phyloP scores from a whole-genome alignment of 2,888 invertebrate genomes.

The Xylophagus ater region DNA sequence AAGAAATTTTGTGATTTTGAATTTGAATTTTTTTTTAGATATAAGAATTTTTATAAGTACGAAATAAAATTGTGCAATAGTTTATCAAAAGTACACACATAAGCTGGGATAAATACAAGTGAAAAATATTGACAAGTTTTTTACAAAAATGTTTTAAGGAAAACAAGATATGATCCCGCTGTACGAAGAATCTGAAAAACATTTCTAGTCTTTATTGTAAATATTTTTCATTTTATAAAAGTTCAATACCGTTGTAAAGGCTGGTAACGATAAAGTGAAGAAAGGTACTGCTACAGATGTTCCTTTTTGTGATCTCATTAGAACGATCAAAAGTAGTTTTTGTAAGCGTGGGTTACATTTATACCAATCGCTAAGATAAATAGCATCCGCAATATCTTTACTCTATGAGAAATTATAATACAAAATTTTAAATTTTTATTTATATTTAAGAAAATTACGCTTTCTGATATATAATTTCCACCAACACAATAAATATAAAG shows the following conservation, averaged over 20 bases:
- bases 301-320: constrained; percentile 11
- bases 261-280: constrained; percentile 12
- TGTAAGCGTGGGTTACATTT: constrained; percentile 7
- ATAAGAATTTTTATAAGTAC: not conserved
- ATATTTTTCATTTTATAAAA: constrained; percentile 4
- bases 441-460: constrained; percentile 5
- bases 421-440: constrained; percentile 5
- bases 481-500: constrained; percentile 13
- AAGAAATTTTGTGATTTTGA: not conserved
- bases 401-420: constrained; percentile 9
- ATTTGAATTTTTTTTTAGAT: not conserved
- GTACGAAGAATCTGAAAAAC: constrained; percentile 29
- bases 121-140: not conserved
- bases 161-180: constrained; percentile 31
- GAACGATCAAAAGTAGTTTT: constrained; percentile 12
- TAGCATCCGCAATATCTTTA: constrained; percentile 2
- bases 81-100: too few relatives aligned
- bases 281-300: constrained; percentile 12
- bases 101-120: not conserved
- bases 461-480: constrained; percentile 10
- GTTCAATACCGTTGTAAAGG: constrained; percentile 10
- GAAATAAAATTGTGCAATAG: not conserved
- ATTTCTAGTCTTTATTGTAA: constrained; percentile 2
- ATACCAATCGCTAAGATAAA: constrained; percentile 15
- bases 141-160: constrained; percentile 28